Conservation (phyloP, 2,888 invertebrate genomes). For the Calephelis perditalis region DNA sequence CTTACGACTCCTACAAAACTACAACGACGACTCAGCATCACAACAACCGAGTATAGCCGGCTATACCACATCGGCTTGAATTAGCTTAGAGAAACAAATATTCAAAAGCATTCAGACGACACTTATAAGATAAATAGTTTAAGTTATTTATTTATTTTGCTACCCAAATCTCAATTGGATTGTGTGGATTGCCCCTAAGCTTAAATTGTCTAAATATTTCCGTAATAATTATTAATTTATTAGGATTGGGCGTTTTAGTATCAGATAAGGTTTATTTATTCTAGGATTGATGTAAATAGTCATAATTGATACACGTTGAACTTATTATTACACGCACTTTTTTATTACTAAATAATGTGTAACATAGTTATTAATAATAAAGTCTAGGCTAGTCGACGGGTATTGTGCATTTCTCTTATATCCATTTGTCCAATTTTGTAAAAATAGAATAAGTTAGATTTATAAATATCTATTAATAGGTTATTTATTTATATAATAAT, state of each 20-base stretch:
- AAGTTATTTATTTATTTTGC: not conserved
- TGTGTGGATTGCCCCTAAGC: not conserved
- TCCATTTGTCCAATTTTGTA: slow-evolving; percentile 73
- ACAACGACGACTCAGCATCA: slow-evolving; percentile 43
- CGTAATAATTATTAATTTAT: not conserved
- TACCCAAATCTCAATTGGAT: not conserved
- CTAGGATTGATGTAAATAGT: slow-evolving; percentile 27
- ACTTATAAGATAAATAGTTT: slow-evolving; percentile 25
- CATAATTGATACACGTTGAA: slow-evolving; percentile 27
- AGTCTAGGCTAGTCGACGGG: slow-evolving; percentile 72
- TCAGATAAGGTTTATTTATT: not conserved
- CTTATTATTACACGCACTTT: slow-evolving; percentile 20
- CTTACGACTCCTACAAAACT: slow-evolving; percentile 63
- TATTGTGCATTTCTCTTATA: slow-evolving; percentile 64
- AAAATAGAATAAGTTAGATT: slow-evolving; percentile 43
- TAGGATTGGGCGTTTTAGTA: not conserved
- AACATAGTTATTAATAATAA: slow-evolving; percentile 37
- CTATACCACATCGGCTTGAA: slow-evolving; percentile 25
- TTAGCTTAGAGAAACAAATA: slow-evolving; percentile 32
- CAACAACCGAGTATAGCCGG: slow-evolving; percentile 6
- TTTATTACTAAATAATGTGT: slow-evolving; percentile 27
- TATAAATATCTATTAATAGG: slow-evolving; percentile 11
- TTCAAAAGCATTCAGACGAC: slow-evolving; percentile 36
- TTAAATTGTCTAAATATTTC: not conserved
- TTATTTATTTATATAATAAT: slow-evolving; percentile 37